Percentiles rank a stretch among this genome's conserved stretches.
These are phyloP conservation scores for Apodemus agrarius DNA, from an alignment of 2,797 vertebrate species.

Conservation along the genomic window DNA sequence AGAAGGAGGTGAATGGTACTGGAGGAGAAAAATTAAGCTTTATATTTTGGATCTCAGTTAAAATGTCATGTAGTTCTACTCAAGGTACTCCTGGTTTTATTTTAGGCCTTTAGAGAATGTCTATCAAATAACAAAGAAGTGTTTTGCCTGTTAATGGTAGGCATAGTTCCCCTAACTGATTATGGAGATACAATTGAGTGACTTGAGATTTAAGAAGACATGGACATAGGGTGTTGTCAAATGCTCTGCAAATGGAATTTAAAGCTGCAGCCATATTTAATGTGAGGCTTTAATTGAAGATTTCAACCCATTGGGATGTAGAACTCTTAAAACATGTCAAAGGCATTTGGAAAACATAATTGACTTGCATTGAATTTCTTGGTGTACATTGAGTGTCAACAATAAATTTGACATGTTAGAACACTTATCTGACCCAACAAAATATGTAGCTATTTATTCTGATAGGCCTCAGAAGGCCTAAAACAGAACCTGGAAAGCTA, in stretches of 20 bases:
- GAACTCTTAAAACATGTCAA: not conserved
- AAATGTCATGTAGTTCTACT: conserved; percentile 55
- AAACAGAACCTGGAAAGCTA: not conserved
- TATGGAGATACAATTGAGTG: not conserved
- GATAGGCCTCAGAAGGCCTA: not conserved
- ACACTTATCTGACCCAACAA: not conserved
- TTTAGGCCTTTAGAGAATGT: conserved; percentile 73
- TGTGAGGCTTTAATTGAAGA: not conserved
- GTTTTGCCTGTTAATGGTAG: conserved; percentile 49
- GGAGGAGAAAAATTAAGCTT: not conserved
- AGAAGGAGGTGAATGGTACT: too few species aligned
- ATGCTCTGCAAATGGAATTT: not conserved
- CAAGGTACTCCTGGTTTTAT: conserved; percentile 67
- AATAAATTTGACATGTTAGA: not conserved
- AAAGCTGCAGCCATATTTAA: not conserved
- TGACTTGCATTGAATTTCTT: conserved; percentile 20
- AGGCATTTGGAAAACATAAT: not conserved
- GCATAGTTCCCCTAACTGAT: conserved; percentile 49
- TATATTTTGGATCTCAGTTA: conserved; percentile 59
- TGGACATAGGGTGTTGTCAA: not conserved
- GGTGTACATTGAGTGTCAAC: not conserved
- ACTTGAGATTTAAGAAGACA: not conserved
- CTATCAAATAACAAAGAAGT: conserved; percentile 62
- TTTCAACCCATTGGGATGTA: conserved; percentile 14
- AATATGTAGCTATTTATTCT: not conserved